Evolutionary conservation across 2,888 invertebrate species (phyloP).

Genomic region (Idaea straminata): DNA sequence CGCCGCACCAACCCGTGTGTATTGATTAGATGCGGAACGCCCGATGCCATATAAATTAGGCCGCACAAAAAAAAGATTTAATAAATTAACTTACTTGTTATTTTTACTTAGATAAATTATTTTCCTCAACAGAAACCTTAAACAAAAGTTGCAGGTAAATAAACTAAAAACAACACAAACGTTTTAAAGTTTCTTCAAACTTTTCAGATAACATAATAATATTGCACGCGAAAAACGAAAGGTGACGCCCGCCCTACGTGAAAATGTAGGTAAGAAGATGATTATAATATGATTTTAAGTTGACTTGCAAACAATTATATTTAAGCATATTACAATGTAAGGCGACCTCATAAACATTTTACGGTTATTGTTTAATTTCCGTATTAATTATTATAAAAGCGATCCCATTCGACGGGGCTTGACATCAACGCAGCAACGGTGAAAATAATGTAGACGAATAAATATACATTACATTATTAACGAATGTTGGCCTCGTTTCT

Average conservation of each 20-base stretch:
- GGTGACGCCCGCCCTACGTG: background rate
- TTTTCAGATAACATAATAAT: background rate
- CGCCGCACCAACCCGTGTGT: slow-evolving; percentile 73
- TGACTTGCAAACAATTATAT: too few species aligned
- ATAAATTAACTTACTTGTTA: background rate
- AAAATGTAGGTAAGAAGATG: too few species aligned
- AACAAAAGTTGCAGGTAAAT: background rate
- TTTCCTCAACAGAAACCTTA: background rate
- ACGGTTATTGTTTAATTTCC: slow-evolving; percentile 39
- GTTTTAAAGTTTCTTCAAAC: background rate
- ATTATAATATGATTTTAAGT: too few species aligned
- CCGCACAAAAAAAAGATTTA: slow-evolving; percentile 71
- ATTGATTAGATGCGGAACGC: slow-evolving; percentile 81
- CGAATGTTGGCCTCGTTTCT: slow-evolving; percentile 79
- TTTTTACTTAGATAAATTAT: background rate
- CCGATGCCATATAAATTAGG: slow-evolving; percentile 80
- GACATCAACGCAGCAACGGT: slow-evolving; percentile 45
- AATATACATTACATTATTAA: slow-evolving; percentile 80
- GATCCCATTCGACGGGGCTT: slow-evolving; percentile 56
- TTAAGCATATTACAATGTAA: background rate
- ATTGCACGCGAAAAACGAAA: too few species aligned
- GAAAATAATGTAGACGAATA: slow-evolving; percentile 74
- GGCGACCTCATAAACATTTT: background rate
- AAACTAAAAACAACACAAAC: background rate
- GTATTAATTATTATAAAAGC: slow-evolving; percentile 53